A percentile compares a stretch with the other conserved stretches of the same genome.
These are phyloP conservation scores for Chalcis sispes DNA, from an alignment of 2,888 invertebrate genomes.

Conservation along the genomic window DNA sequence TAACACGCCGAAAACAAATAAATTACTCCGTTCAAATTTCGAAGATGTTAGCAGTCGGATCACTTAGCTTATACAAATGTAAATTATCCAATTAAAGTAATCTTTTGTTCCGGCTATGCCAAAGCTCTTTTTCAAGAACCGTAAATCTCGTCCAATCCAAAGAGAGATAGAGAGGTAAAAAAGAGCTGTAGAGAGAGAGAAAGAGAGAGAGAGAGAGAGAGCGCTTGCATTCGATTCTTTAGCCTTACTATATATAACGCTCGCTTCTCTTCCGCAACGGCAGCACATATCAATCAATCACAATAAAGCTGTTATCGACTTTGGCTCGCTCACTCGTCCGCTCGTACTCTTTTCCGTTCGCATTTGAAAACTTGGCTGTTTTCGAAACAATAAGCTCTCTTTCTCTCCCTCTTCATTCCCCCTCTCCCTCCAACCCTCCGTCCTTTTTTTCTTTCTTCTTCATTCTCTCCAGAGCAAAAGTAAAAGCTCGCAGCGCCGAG, in stretches of 20 bases:
- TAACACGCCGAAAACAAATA: no score
- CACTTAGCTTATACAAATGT: conserved; percentile 13
- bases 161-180: no score
- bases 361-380: conserved; percentile 57
- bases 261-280: conserved; percentile 11
- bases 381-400: conserved; percentile 55
- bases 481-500: conserved; percentile 45
- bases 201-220: background rate
- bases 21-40: no score
- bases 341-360: conserved; percentile 19
- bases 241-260: conserved; percentile 16
- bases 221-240: conserved; percentile 39
- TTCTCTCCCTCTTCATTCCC: conserved; percentile 1
- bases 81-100: conserved; percentile 50
- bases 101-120: conserved; percentile 30
- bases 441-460: background rate
- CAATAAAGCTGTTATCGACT: conserved; percentile 55
- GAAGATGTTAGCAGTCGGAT: no score
- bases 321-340: conserved; percentile 31
- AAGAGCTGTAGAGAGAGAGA: no score
- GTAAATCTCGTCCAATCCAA: conserved; percentile 37
- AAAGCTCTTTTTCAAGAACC: conserved; percentile 45
- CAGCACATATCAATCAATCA: conserved; percentile 54
- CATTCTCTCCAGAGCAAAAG: conserved; percentile 35
- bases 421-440: background rate